Base-by-base conservation (phyloP, 2,113 vertebrate species). In the Carettochelys insculpta region DNA sequence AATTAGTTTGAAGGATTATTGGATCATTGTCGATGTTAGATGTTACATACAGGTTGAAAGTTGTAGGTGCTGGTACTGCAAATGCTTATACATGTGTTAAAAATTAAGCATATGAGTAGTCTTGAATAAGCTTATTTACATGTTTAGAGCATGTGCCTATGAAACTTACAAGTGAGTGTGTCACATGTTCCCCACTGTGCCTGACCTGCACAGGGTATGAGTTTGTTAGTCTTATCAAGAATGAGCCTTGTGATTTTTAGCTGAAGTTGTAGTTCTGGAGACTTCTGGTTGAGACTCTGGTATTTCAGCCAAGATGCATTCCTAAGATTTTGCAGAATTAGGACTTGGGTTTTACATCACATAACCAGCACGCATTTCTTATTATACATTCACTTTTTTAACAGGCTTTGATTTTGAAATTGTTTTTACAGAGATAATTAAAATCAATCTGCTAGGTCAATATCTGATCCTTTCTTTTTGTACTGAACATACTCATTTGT, bases 121-220 rank as follows among this genome's bases (percentile, higher is more conserved):
- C 5, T 77, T 13, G 7, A 25, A 1, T 3, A 8, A 34, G 79
- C 9, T 8, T 29, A 6, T 71, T 25, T 11, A 89, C 2, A 2
- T 77, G 5, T 6, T 75, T 77, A 54, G 65, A 77, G n/a, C 3
- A 22, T 14, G 2, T 54, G 2, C 34, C 38, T 41, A 19, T 10
- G 14, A 43, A 3, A 25, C 22, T 5, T 9, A 11, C 45, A 56
- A 38, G n/a, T 73, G 41, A n/a, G 61, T 43, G 29, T 10, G 17
- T 2, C 45, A 29, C 11, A 43, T 77, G 75, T 14, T 0, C 11
- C 86, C 78, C 1, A 1, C 1, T 11, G 6, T 10, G 2, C 4
- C 6, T 9, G n/a, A 11, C 41, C 41, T 73, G 41, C 71, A 45
- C 13, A 27, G 71, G 11, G 4, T 24, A 65, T 65, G 34, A 65